Conservation (phyloP, 2,113 vertebrate genomes). For the Dromaius novaehollandiae region DNA sequence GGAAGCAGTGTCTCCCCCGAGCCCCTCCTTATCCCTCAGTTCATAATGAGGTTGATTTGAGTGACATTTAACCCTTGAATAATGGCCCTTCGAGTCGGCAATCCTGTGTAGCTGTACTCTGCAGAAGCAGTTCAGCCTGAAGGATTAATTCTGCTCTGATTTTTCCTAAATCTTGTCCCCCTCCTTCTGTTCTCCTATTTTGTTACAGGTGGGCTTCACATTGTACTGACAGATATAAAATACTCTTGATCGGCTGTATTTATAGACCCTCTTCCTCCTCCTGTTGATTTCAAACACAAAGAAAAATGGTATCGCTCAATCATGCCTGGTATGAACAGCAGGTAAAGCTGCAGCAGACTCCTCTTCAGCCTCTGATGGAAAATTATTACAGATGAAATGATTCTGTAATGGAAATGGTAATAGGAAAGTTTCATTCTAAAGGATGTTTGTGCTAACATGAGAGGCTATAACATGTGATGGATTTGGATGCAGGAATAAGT, state of each 20-base stretch:
- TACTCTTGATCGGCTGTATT: conserved; percentile 69
- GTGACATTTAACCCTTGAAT: conserved; percentile 82
- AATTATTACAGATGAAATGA: conserved; percentile 72
- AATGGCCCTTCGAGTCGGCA: conserved; percentile 44
- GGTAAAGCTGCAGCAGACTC: conserved; percentile 59
- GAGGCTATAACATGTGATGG: conserved; percentile 21
- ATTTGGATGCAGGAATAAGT: conserved; percentile 28
- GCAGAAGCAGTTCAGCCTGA: conserved; percentile 20
- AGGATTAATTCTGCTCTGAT: conserved; percentile 47
- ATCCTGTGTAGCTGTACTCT: conserved; percentile 2
- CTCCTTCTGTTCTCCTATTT: conserved; percentile 36
- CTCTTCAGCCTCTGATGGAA: conserved; percentile 58
- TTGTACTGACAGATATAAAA: conserved; percentile 58
- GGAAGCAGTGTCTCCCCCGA: conserved; percentile 64
- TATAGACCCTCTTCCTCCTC: conserved; percentile 64
- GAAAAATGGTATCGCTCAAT: conserved; percentile 73
- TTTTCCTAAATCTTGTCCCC: conserved; percentile 52
- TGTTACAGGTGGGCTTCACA: conserved; percentile 74
- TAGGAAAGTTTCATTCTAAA: conserved; percentile 57
- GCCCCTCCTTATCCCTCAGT: conserved; percentile 58
- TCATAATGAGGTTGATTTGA: conserved; percentile 78
- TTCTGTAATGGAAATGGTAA: conserved; percentile 60
- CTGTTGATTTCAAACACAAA: conserved; percentile 75
- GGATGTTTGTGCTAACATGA: conserved; percentile 44
- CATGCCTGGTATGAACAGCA: conserved; percentile 62